A percentile compares a stretch with the other conserved stretches of the same genome.
These are phyloP conservation scores for Orthosia cruda DNA, from an alignment of 2,888 invertebrate species.

Conservation along the genomic window DNA sequence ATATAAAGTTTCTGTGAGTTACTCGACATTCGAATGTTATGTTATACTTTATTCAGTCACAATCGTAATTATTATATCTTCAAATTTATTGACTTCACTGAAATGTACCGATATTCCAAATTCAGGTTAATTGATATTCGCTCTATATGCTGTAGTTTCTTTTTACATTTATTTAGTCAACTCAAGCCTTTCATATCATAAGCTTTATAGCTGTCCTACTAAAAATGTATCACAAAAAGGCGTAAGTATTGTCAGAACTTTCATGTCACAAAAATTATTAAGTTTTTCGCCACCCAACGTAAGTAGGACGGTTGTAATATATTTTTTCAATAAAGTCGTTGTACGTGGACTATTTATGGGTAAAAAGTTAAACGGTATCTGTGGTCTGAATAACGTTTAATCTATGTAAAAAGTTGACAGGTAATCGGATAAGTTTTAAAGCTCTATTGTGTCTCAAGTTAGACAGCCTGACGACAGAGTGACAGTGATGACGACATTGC, in stretches of 20 bases:
- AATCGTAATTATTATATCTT: not conserved
- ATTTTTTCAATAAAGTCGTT: constrained; percentile 44
- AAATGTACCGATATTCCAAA: constrained; percentile 15
- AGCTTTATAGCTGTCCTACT: constrained; percentile 26
- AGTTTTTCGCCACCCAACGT: constrained; percentile 34
- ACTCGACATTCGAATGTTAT: not conserved
- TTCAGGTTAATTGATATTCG: constrained; percentile 28
- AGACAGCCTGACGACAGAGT: not conserved
- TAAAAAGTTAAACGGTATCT: constrained; percentile 42
- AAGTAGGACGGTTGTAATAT: constrained; percentile 38
- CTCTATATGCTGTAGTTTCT: constrained; percentile 30
- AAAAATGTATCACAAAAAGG: constrained; percentile 39
- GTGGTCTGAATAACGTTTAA: constrained; percentile 43
- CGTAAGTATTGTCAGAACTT: constrained; percentile 22
- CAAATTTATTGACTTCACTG: not conserved
- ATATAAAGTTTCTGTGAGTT: not conserved
- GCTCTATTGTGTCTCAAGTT: not conserved
- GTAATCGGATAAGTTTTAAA: constrained; percentile 29
- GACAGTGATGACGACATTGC: not conserved
- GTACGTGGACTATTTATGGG: constrained; percentile 24
- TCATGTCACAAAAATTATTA: constrained; percentile 34
- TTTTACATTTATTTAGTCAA: constrained; percentile 12
- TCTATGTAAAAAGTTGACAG: constrained; percentile 38
- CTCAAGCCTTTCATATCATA: constrained; percentile 3
- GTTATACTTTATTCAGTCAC: not conserved